Conservation (phyloP, 2,113 vertebrate genomes). For the Natator depressus region DNA sequence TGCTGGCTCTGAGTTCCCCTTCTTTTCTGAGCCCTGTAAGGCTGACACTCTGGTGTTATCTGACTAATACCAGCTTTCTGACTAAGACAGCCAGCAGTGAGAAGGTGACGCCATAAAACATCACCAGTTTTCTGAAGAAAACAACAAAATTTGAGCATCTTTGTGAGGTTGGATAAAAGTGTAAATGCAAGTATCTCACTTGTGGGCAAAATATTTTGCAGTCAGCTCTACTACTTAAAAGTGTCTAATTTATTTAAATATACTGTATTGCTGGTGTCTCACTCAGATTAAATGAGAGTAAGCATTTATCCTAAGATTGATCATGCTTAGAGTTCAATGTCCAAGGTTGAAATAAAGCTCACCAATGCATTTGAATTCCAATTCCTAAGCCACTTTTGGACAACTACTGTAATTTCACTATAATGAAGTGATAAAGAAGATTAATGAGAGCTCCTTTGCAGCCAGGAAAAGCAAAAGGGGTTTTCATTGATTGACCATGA, state of each 20-base stretch:
- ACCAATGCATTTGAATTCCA: slow-evolving; percentile 1
- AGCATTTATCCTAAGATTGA: slow-evolving; percentile 6
- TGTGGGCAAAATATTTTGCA: slow-evolving; percentile 23
- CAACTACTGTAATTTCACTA: not conserved
- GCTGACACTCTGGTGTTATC: not conserved
- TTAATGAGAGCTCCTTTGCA: not conserved
- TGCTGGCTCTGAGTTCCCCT: not conserved
- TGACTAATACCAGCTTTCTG: not conserved
- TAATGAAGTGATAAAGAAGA: slow-evolving; percentile 34
- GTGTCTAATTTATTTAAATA: slow-evolving; percentile 17
- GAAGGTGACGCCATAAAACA: not conserved
- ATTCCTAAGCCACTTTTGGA: not conserved
- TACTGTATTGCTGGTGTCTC: not conserved
- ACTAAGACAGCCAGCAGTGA: not conserved
- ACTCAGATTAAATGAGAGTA: not conserved
- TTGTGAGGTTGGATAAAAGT: not conserved
- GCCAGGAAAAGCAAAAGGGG: not conserved
- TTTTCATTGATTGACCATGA: slow-evolving; percentile 7
- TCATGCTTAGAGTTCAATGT: not conserved
- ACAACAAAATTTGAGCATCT: not conserved
- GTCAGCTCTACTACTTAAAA: not conserved
- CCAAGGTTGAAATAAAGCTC: slow-evolving; percentile 29
- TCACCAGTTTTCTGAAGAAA: not conserved
- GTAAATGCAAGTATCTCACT: not conserved
- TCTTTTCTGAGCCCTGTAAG: not conserved